Base-by-base conservation (phyloP, 2,888 invertebrate genomes). In the Norana najaformis region DNA sequence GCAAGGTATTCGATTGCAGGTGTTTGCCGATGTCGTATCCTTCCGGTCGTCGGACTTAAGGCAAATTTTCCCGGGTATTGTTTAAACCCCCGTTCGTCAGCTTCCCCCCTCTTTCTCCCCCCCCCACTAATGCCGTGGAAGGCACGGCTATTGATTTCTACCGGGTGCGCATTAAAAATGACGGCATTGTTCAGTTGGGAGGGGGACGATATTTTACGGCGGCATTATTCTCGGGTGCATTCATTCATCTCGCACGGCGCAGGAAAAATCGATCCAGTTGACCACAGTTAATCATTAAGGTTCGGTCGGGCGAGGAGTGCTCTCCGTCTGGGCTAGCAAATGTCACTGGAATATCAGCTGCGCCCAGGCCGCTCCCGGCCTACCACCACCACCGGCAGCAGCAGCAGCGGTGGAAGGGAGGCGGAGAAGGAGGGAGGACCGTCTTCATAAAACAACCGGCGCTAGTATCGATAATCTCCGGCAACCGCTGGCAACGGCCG, bases 181-280 rank as follows among this genome's bases (percentile, higher is more conserved):
- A 37, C 37, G 85, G 85, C 85, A 85, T 85, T 85, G 85, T 85
- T 85, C 85, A 20, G 35, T 85, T 37, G 85, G 36, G 85, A 85
- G 85, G 85, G 85, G 85, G 85, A 85, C 85, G 85, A 23, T 85
- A 85, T 85, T 85, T 85, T 85, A 85, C 85, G 85, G 85, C 85
- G 85, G 37, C 85, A 37, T 36, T 85, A 85, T 85, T 85, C 69
- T 69, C 69, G 8, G 69, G 69, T 69, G 69, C 69, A 30, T 69
- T 69, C n/a, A 69, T 69, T 69, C 69, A 69, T 89, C 23, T 89
- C 89, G 20, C 18, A 20, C 85, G 85, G 35, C 83, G 83, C 20
- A 35, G 83, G 83, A 83, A 37, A 85, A 85, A 85, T 85, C 85
- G 85, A 85, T 85, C 37, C 85, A 8, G 35, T 85, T 36, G 85